phyloP scores from a whole-genome alignment of 2,888 invertebrate species.

The Zaprionus bogoriensis region DNA sequence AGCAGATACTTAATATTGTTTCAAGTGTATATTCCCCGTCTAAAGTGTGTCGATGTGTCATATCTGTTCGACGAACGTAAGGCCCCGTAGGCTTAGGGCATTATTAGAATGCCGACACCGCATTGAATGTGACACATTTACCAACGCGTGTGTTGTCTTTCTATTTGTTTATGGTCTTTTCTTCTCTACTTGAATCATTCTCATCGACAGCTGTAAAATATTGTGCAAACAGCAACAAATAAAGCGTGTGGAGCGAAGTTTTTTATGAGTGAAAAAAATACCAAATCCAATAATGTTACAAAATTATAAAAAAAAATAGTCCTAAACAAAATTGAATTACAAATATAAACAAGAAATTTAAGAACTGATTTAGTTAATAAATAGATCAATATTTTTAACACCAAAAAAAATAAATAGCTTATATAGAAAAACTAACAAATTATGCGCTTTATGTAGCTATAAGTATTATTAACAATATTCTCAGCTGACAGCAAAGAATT shows the following conservation, averaged over 20 bases:
- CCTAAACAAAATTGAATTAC: background rate
- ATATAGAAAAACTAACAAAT: no score
- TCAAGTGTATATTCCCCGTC: slow-evolving; percentile 58
- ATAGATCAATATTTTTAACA: no score
- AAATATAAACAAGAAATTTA: background rate
- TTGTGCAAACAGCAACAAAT: background rate
- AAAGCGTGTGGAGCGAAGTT: no score
- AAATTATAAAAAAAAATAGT: background rate
- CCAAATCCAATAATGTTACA: no score
- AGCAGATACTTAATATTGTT: slow-evolving; percentile 55
- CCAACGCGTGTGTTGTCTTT: slow-evolving; percentile 22
- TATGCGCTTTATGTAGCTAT: no score
- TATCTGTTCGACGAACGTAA: slow-evolving; percentile 21
- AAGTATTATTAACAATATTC: background rate
- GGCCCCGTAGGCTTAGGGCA: slow-evolving; percentile 33
- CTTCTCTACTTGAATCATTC: slow-evolving; percentile 9
- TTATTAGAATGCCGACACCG: slow-evolving; percentile 46
- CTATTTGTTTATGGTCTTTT: background rate
- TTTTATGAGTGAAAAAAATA: no score
- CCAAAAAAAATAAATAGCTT: no score
- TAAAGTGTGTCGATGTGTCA: slow-evolving; percentile 65
- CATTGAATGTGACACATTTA: slow-evolving; percentile 65
- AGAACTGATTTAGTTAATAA: no score
- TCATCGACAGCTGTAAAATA: slow-evolving; percentile 3
- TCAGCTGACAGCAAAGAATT: background rate